phyloP scores from a whole-genome alignment of 53 echinoderm and acorn worm species.

The Stichopus horrens region DNA sequence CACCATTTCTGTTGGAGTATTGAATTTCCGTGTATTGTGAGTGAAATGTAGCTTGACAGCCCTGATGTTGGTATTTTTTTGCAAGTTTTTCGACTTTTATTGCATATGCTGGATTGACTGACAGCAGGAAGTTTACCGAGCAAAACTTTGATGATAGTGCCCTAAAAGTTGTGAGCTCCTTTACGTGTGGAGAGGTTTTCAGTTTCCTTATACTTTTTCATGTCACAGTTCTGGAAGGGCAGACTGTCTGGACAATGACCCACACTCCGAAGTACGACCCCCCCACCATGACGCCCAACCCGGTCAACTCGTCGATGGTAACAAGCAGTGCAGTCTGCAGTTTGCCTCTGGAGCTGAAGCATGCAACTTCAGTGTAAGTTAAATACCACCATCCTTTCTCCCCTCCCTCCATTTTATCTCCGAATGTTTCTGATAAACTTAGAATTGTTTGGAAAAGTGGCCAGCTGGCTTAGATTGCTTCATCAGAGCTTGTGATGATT shows the following conservation, averaged over 20 bases:
- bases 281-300: conserved; percentile 71
- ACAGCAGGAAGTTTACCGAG: too few species aligned
- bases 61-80: background rate
- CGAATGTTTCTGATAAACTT: too few species aligned
- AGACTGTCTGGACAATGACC: conserved; percentile 76
- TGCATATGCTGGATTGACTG: background rate
- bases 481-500: too few species aligned
- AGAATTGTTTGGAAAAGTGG: too few species aligned
- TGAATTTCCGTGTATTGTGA: too few species aligned
- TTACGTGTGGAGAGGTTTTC: background rate
- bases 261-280: conserved; percentile 56
- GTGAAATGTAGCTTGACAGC: background rate
- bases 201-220: background rate
- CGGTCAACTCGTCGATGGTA: conserved; percentile 79
- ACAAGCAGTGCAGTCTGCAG: conserved; percentile 84
- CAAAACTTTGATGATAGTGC: too few species aligned
- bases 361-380: conserved; percentile 86
- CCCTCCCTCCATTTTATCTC: too few species aligned
- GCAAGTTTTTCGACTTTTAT: conserved; percentile 2
- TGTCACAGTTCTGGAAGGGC: conserved; percentile 78
- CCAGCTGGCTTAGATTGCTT: too few species aligned
- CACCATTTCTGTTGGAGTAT: too few species aligned
- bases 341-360: conserved; percentile 67
- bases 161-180: too few species aligned
- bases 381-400: too few species aligned